phyloP scores from a whole-genome alignment of 2,797 vertebrate genomes.

The Amniataba percoides region DNA sequence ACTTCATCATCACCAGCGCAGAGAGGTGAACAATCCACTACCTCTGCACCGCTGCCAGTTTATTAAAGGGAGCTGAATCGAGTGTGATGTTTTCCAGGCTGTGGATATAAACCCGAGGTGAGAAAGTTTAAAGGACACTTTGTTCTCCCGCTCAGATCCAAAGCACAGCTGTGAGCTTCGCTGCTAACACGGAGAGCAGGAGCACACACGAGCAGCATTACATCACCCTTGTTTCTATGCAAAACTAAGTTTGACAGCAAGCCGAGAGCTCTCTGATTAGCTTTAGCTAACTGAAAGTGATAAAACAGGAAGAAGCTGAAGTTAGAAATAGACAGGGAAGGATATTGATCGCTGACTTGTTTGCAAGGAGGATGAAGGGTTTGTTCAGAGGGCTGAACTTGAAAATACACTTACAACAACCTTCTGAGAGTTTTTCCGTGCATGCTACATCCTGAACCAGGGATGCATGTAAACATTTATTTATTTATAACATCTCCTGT shows the following conservation, averaged over 20 bases:
- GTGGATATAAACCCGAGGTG: conserved; percentile 52
- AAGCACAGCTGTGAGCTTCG: conserved; percentile 28
- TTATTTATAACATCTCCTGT: conserved; percentile 40
- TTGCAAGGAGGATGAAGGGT: conserved; percentile 4
- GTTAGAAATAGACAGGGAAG: conserved; percentile 7
- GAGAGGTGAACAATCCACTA: conserved; percentile 26
- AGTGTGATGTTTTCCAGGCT: conserved; percentile 62
- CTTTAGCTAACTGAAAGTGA: conserved; percentile 4
- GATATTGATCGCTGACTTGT: conserved; percentile 13
- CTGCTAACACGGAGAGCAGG: conserved; percentile 5
- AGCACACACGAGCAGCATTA: conserved; percentile 7
- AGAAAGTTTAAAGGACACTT: conserved; percentile 56
- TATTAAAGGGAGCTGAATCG: conserved; percentile 48
- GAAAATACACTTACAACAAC: conserved; percentile 13
- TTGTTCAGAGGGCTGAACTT: conserved; percentile 15
- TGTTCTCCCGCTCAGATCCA: conserved; percentile 38
- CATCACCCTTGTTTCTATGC: conserved; percentile 19
- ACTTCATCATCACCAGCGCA: conserved; percentile 53
- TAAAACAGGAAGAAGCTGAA: not conserved
- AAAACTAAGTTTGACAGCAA: conserved; percentile 25
- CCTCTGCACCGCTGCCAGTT: conserved; percentile 38
- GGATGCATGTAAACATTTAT: conserved; percentile 49
- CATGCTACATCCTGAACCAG: conserved; percentile 19
- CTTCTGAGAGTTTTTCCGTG: conserved; percentile 19
- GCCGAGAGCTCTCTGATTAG: conserved; percentile 35